Conservation (phyloP, 2,888 invertebrate genomes). For the Xanthostigma xanthostigma region DNA sequence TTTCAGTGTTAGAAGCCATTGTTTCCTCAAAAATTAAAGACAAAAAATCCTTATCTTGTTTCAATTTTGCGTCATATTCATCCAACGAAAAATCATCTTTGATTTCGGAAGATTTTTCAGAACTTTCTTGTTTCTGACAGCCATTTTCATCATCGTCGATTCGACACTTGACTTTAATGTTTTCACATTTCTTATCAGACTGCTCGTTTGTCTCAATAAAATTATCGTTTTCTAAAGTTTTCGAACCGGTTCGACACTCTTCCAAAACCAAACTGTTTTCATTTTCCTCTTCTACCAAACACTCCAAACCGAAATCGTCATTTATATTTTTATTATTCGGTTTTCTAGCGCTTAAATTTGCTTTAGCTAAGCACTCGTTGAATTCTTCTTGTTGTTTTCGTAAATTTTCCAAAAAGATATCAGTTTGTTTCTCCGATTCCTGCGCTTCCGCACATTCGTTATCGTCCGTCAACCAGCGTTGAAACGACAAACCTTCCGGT, state of each 20-base stretch:
- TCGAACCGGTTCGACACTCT: neutral
- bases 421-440: conserved; percentile 11
- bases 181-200: neutral
- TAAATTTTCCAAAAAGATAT: conserved; percentile 11
- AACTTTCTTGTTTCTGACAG: too few species aligned
- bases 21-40: neutral
- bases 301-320: conserved; percentile 17
- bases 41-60: conserved; percentile 4
- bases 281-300: conserved; percentile 15
- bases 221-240: neutral
- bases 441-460: conserved; percentile 2
- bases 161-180: too few species aligned
- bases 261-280: too few species aligned
- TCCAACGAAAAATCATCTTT: conserved; percentile 1
- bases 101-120: neutral
- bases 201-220: neutral
- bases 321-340: neutral
- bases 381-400: conserved; percentile 12
- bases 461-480: conserved; percentile 15
- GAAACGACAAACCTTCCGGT: conserved; percentile 5
- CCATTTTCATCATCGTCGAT: too few species aligned
- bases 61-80: conserved; percentile 3
- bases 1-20: neutral
- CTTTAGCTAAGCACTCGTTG: conserved; percentile 10
- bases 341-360: conserved; percentile 2